Evolutionary conservation across 2,888 invertebrate genomes (phyloP).

Genomic region (Leistus spinibarbis): DNA sequence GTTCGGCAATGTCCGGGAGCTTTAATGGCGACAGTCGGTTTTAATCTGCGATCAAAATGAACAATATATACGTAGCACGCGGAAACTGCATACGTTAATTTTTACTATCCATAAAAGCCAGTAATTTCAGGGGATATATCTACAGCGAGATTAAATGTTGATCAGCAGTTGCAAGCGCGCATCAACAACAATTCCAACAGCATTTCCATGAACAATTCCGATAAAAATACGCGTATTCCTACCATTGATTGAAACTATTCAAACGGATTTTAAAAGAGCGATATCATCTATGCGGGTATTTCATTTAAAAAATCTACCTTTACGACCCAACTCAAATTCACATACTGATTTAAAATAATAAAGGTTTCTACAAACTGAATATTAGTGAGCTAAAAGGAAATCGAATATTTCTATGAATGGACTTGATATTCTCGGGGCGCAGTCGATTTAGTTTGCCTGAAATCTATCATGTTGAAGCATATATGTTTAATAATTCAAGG

Average conservation of each 20-base stretch:
- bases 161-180: constrained; percentile 10
- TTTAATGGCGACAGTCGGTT: constrained; percentile 2
- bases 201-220: background rate
- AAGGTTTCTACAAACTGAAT: no score
- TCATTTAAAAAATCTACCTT: no score
- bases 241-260: no score
- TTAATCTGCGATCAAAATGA: constrained; percentile 18
- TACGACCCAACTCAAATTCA: no score
- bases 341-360: no score
- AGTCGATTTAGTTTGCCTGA: no score
- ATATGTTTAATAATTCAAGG: background rate
- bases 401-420: no score
- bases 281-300: no score
- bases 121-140: constrained; percentile 21
- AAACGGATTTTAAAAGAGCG: no score
- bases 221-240: background rate
- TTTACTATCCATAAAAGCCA: constrained; percentile 33
- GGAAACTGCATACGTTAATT: constrained; percentile 32
- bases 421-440: constrained; percentile 19
- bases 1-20: constrained; percentile 2
- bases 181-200: constrained; percentile 6
- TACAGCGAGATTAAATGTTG: constrained; percentile 11
- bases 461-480: no score
- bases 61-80: constrained; percentile 15
- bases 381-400: no score